Conservation (phyloP, 2,113 vertebrate genomes). For the Leptodactylus fuscus region DNA sequence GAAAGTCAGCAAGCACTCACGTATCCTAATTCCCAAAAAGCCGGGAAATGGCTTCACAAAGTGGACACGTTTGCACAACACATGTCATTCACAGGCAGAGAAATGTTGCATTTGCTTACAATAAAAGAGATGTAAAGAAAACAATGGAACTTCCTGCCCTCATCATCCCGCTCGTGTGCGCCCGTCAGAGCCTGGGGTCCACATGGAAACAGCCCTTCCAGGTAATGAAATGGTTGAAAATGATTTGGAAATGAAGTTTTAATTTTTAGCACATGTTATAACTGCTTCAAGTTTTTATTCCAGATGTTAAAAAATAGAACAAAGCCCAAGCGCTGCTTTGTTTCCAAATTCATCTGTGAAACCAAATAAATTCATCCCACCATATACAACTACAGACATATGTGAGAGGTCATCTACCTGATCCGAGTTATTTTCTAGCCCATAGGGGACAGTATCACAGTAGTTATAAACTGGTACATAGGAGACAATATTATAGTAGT, state of each 20-base stretch:
- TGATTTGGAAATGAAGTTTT: constrained; percentile 21
- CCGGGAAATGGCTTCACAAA: not conserved
- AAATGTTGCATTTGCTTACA: not conserved
- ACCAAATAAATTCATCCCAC: not conserved
- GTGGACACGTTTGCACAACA: not conserved
- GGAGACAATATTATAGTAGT: not conserved
- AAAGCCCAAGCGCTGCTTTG: not conserved
- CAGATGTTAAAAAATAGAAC: constrained; percentile 20
- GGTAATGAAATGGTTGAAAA: not conserved
- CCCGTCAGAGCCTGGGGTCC: not conserved
- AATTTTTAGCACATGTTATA: constrained; percentile 26
- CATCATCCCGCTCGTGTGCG: not conserved
- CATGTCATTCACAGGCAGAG: not conserved
- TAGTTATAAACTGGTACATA: not conserved
- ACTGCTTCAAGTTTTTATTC: not conserved
- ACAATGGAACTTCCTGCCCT: constrained; percentile 16
- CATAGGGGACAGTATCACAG: not conserved
- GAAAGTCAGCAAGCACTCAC: not conserved
- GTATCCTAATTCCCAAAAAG: not conserved
- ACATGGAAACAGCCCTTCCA: not conserved
- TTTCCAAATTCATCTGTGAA: not conserved
- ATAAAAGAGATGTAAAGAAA: constrained; percentile 15
- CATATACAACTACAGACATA: not conserved
- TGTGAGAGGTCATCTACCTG: not conserved
- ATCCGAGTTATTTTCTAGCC: not conserved